Percentiles rank a stretch among this genome's conserved stretches.
Evolutionary conservation across 2,113 vertebrate genomes (phyloP).

Genomic region (Triplophysa tibetana): DNA sequence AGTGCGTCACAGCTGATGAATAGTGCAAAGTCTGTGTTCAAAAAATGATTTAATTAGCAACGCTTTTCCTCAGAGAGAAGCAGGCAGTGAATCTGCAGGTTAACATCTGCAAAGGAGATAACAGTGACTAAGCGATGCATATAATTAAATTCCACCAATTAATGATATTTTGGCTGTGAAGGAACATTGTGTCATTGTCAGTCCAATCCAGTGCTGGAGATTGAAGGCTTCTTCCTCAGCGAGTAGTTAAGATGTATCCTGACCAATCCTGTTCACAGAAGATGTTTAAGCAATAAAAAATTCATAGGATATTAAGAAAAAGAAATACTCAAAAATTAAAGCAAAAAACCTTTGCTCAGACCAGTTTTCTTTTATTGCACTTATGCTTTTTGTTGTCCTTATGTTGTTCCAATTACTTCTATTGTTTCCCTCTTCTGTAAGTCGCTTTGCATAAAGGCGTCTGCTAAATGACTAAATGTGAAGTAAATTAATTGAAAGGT

Average conservation of each 20-base stretch:
- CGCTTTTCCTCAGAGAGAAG: slow-evolving; percentile 30
- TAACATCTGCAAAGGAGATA: slow-evolving; percentile 47
- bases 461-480: too few species aligned
- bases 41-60: slow-evolving; percentile 40
- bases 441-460: too few species aligned
- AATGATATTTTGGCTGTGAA: slow-evolving; percentile 47
- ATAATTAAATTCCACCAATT: slow-evolving; percentile 52
- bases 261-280: too few species aligned
- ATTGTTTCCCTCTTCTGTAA: too few species aligned
- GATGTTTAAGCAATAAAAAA: too few species aligned
- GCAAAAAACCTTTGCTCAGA: too few species aligned
- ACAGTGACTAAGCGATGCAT: slow-evolving; percentile 46
- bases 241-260: not conserved
- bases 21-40: slow-evolving; percentile 18
- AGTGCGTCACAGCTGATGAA: slow-evolving; percentile 26
- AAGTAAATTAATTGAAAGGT: too few species aligned
- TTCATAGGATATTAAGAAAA: too few species aligned
- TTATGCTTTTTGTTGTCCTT: too few species aligned
- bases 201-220: slow-evolving; percentile 26
- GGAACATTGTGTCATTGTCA: slow-evolving; percentile 38
- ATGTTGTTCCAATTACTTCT: too few species aligned
- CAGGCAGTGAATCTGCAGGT: slow-evolving; percentile 42
- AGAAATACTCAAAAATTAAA: too few species aligned
- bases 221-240: not conserved
- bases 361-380: too few species aligned